Conservation (phyloP, 2,113 vertebrate genomes). For the Tapirus terrestris region DNA sequence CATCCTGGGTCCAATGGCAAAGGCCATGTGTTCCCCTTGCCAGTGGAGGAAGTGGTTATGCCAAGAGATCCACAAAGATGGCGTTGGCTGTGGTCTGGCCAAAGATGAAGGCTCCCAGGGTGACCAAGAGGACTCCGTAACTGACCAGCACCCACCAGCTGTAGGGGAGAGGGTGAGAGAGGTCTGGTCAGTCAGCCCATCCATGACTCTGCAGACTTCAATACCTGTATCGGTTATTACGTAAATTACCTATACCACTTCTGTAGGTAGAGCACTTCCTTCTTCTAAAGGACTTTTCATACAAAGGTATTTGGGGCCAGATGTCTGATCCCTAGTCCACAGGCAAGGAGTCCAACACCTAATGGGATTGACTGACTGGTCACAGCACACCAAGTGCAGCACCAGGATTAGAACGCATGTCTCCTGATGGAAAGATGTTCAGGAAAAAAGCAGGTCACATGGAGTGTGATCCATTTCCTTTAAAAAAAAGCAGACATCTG, state of each 20-base stretch:
- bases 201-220: not conserved
- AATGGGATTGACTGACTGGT: not conserved
- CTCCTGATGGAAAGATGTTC: not conserved
- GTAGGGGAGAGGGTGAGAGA: slow-evolving; percentile 60
- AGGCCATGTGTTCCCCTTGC: not conserved
- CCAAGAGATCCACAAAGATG: slow-evolving; percentile 88
- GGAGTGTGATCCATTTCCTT: not conserved
- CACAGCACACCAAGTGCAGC: not conserved
- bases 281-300: not conserved
- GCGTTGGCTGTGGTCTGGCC: slow-evolving; percentile 92
- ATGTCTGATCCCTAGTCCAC: not conserved
- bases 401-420: not conserved
- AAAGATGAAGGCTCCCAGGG: slow-evolving; percentile 92
- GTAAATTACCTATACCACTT: not conserved
- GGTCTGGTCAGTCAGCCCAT: not conserved
- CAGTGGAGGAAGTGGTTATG: slow-evolving; percentile 72
- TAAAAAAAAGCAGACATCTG: not conserved
- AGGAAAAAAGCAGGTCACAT: not conserved
- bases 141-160: slow-evolving; percentile 94
- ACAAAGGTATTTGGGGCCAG: not conserved
- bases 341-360: not conserved
- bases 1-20: slow-evolving; percentile 38
- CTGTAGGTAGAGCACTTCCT: not conserved
- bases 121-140: slow-evolving; percentile 91
- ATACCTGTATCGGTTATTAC: not conserved